A percentile compares a stretch with the other conserved stretches of the same genome.
phyloP scores from a whole-genome alignment of 2,888 invertebrate genomes.

The Eupithecia centaureata region DNA sequence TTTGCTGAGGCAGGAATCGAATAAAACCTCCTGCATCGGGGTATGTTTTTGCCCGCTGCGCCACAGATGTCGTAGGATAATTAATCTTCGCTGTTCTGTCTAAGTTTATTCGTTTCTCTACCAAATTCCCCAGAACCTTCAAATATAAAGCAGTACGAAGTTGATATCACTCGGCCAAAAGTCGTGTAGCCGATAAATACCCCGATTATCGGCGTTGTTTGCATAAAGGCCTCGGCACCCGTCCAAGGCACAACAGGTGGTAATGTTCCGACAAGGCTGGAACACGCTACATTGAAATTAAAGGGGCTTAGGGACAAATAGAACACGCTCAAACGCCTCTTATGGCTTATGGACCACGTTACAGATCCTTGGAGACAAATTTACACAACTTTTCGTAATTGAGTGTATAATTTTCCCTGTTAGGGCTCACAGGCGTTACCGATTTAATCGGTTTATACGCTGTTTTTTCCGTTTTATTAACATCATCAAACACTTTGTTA shows the following conservation, averaged over 20 bases:
- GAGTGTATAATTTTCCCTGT: background rate
- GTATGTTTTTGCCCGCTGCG: no score
- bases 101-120: background rate
- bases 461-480: background rate
- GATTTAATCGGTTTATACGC: background rate
- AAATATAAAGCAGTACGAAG: background rate
- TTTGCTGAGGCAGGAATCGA: no score
- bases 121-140: background rate
- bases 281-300: constrained; percentile 31
- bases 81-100: no score
- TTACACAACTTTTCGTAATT: constrained; percentile 17
- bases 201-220: constrained; percentile 22
- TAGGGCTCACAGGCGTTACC: background rate
- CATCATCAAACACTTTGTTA: background rate
- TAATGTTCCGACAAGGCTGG: constrained; percentile 25
- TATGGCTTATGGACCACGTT: background rate
- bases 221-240: constrained; percentile 27
- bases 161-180: background rate
- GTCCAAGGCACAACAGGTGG: constrained; percentile 36
- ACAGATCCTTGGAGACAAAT: constrained; percentile 5
- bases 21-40: no score
- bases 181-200: constrained; percentile 4
- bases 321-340: background rate
- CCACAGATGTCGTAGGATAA: no score
- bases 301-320: constrained; percentile 4